Evolutionary conservation across 2,888 invertebrate species (phyloP).

Genomic region (Sminthurides aquaticus): DNA sequence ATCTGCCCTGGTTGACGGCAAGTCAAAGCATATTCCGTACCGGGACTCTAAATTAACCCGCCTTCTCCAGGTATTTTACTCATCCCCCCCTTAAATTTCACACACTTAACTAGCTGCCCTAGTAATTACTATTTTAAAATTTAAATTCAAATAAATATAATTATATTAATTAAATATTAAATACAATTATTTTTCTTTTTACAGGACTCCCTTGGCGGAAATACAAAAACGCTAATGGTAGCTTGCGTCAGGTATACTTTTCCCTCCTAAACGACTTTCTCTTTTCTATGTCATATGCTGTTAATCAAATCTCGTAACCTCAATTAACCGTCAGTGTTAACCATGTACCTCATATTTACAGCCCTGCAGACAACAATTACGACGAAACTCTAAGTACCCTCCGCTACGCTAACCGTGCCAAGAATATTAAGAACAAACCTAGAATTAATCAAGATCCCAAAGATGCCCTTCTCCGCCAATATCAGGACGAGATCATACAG

Average conservation of each 20-base stretch:
- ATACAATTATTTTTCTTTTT: constrained; percentile 24
- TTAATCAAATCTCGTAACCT: too few relatives aligned
- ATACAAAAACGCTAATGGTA: constrained; percentile 81
- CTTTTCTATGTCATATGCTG: too few relatives aligned
- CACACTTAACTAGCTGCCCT: neutral
- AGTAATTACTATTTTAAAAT: too few relatives aligned
- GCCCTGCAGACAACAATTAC: constrained; percentile 73
- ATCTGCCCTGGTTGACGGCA: constrained; percentile 74
- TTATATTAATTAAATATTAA: constrained; percentile 15
- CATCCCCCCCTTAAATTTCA: too few relatives aligned
- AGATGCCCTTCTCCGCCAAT: constrained; percentile 74
- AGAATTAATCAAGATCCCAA: constrained; percentile 74
- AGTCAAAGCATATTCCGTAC: constrained; percentile 70
- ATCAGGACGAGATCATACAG: constrained; percentile 72
- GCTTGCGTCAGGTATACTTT: constrained; percentile 60
- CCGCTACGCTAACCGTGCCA: constrained; percentile 74
- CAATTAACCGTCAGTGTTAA: too few relatives aligned
- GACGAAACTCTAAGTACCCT: constrained; percentile 76
- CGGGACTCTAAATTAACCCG: constrained; percentile 79
- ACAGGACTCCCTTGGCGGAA: constrained; percentile 73
- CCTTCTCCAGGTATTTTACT: constrained; percentile 57
- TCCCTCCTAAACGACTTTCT: too few relatives aligned
- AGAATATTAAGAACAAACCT: constrained; percentile 78
- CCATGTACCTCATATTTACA: too few relatives aligned
- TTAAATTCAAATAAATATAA: constrained; percentile 11